phyloP scores from a whole-genome alignment of 2,888 invertebrate species.

The Frankliniella fusca region DNA sequence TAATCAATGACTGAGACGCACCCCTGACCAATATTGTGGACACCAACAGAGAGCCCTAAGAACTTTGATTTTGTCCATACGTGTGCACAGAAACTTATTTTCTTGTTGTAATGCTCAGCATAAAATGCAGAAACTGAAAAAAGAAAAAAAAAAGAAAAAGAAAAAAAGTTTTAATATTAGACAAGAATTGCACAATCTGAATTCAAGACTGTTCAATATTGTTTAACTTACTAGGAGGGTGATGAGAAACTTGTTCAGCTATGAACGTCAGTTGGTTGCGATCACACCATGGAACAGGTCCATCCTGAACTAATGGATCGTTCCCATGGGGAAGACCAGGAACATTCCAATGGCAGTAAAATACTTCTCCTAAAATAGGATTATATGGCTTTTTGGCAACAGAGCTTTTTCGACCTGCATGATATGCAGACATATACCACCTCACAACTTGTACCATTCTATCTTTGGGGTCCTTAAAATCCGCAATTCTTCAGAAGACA shows the following conservation, averaged over 20 bases:
- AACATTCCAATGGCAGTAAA: conserved; percentile 82
- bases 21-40: conserved; percentile 94
- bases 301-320: conserved; percentile 57
- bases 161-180: not conserved
- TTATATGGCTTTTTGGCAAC: conserved; percentile 99
- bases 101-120: conserved; percentile 88
- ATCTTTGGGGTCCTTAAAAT: conserved; percentile 77
- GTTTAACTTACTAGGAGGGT: conserved; percentile 80
- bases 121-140: conserved; percentile 92
- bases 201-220: not conserved
- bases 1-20: conserved; percentile 83
- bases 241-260: conserved; percentile 98
- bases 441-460: conserved; percentile 90
- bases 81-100: conserved; percentile 89
- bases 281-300: conserved; percentile 88
- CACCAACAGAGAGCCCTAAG: conserved; percentile 94
- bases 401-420: conserved; percentile 93
- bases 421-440: conserved; percentile 98
- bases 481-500: conserved; percentile 70
- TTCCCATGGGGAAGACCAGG: conserved; percentile 43
- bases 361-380: conserved; percentile 95
- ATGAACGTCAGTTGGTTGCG: conserved; percentile 87
- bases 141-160: conserved; percentile 26
- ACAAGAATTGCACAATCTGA: conserved; percentile 13
- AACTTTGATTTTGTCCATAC: conserved; percentile 99